Evolutionary conservation across 2,113 vertebrate genomes (phyloP).

Genomic region (Jacana jacana): DNA sequence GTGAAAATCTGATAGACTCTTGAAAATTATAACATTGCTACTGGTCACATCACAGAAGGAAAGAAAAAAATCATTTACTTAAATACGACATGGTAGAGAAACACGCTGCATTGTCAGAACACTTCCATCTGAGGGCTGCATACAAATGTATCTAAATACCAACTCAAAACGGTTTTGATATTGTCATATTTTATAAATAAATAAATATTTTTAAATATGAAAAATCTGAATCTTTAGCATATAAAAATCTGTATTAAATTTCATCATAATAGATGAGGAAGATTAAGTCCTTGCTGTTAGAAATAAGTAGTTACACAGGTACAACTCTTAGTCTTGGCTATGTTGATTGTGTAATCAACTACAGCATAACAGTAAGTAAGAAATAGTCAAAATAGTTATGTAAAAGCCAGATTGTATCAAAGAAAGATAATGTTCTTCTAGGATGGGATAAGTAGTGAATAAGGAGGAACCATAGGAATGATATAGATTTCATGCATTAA

Average conservation of each 20-base stretch:
- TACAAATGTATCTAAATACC: neutral
- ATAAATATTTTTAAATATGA: neutral
- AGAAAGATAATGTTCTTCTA: neutral
- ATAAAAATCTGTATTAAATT: neutral
- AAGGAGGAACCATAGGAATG: neutral
- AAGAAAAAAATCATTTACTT: neutral
- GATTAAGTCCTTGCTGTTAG: neutral
- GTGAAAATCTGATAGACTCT: neutral
- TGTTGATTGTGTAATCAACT: neutral
- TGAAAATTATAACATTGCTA: neutral
- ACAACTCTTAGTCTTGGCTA: neutral
- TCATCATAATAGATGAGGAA: neutral
- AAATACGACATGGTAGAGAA: rapidly evolving
- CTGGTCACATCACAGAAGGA: neutral
- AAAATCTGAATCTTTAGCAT: neutral
- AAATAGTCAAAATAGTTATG: neutral
- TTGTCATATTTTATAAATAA: neutral
- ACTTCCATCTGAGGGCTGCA: no score
- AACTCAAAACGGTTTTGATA: neutral
- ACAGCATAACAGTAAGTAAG: neutral
- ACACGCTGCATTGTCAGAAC: neutral
- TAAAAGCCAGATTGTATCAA: neutral
- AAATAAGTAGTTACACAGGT: neutral
- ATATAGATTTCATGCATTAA: neutral
- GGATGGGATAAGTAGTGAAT: neutral